These are phyloP conservation scores for Coptodon bakossiorum DNA, from an alignment of 2,113 vertebrate species.

Conservation along the genomic window DNA sequence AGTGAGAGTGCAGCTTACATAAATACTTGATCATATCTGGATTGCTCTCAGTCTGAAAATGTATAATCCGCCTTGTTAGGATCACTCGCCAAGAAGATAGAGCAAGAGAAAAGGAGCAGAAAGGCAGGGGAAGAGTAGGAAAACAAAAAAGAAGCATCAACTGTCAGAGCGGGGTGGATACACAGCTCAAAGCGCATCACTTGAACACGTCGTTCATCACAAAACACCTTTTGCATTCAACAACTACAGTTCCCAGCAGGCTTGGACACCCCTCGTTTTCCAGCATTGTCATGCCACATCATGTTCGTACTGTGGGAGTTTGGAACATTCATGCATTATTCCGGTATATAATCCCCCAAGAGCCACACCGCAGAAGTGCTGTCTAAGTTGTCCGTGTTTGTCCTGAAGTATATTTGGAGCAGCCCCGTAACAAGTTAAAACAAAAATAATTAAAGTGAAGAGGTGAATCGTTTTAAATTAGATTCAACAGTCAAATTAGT, in stretches of 20 bases:
- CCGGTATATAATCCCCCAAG: not conserved
- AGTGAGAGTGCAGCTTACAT: slow-evolving; percentile 24
- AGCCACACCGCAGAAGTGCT: not conserved
- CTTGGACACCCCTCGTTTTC: not conserved
- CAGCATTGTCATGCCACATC: not conserved
- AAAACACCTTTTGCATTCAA: not conserved
- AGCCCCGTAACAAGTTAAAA: not conserved
- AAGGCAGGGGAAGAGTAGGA: not conserved
- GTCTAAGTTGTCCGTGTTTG: not conserved
- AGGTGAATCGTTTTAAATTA: not conserved
- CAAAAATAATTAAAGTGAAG: not conserved
- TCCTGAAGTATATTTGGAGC: not conserved
- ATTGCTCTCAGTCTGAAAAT: slow-evolving; percentile 23
- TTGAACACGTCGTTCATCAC: not conserved
- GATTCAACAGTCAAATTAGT: not conserved
- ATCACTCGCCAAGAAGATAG: not conserved
- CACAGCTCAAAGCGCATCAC: not conserved
- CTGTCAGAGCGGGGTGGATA: not conserved
- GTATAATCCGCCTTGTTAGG: slow-evolving; percentile 19
- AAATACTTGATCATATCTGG: slow-evolving; percentile 47
- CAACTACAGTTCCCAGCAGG: not conserved
- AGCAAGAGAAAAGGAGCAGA: not conserved
- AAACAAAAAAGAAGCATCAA: not conserved
- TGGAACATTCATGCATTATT: not conserved
- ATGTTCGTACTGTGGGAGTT: not conserved